A percentile compares a stretch with the other conserved stretches of the same genome.
Evolutionary conservation across 2,888 invertebrate species (phyloP).

Genomic region (Arctia plantaginis): DNA sequence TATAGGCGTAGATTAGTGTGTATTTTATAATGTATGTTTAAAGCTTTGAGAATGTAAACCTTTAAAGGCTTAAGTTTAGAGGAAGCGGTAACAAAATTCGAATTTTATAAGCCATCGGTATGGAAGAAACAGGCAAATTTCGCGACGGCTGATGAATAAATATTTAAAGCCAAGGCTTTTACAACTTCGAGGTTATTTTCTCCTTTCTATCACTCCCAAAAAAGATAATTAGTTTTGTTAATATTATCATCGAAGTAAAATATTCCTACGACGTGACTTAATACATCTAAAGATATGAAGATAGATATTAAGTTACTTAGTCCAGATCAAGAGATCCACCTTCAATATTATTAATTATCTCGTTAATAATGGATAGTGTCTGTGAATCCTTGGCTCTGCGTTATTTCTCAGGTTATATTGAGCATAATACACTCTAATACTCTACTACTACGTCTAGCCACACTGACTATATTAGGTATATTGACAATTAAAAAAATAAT

Average conservation of each 20-base stretch:
- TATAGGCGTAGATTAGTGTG: too few species aligned
- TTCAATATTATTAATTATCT: too few species aligned
- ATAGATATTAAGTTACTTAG: background rate
- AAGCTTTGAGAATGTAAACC: background rate
- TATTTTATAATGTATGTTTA: too few species aligned
- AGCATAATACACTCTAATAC: background rate
- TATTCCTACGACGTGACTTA: background rate
- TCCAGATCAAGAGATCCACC: too few species aligned
- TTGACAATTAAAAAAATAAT: background rate
- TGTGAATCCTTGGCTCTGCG: background rate
- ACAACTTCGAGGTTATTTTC: background rate
- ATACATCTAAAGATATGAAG: background rate
- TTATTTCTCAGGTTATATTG: background rate
- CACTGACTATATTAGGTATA: background rate
- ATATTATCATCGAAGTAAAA: background rate
- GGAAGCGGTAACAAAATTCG: background rate
- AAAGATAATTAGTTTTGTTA: background rate
- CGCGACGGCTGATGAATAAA: background rate
- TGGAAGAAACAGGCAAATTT: background rate
- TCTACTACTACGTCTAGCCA: background rate
- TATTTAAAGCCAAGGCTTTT: background rate
- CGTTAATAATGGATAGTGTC: background rate
- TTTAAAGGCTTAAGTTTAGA: background rate
- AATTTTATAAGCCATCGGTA: background rate
- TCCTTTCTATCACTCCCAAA: background rate